A percentile compares a stretch with the other conserved stretches of the same genome.
Evolutionary conservation across 1,140 invertebrate species (phyloP).

Genomic region (Diuraphis noxia): DNA sequence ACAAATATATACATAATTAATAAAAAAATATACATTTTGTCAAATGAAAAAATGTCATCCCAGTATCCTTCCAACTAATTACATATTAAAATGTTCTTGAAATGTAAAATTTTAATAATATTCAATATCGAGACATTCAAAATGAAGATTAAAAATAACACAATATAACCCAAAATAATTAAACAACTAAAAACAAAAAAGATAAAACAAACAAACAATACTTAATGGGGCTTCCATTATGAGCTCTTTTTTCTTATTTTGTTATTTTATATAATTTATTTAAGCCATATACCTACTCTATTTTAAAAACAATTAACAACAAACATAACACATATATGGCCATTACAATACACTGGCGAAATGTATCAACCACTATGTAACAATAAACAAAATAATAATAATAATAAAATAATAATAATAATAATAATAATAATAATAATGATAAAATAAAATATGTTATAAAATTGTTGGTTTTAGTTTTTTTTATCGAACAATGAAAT

Average conservation of each 20-base stretch:
- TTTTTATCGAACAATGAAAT: slow-evolving; percentile 10
- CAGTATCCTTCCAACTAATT: slow-evolving; percentile 53
- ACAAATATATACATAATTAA: slow-evolving; percentile 50
- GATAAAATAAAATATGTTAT: neutral
- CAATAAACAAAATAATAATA: slow-evolving; percentile 50
- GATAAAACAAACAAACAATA: slow-evolving; percentile 50
- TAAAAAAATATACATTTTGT: slow-evolving; percentile 53
- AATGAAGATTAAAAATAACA: slow-evolving; percentile 42
- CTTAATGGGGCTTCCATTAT: slow-evolving; percentile 30
- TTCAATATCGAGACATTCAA: slow-evolving; percentile 30
- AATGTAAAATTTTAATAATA: slow-evolving; percentile 42
- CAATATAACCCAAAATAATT: slow-evolving; percentile 49
- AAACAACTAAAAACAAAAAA: slow-evolving; percentile 44
- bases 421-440: slow-evolving; percentile 23
- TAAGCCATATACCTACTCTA: slow-evolving; percentile 48
- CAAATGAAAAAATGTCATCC: slow-evolving; percentile 49
- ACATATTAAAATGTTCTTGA: slow-evolving; percentile 42
- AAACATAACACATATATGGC: slow-evolving; percentile 54
- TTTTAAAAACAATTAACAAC: slow-evolving; percentile 51
- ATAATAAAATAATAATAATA: slow-evolving; percentile 40
- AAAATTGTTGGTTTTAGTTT: neutral
- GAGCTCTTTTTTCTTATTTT: slow-evolving; percentile 46
- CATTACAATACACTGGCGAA: slow-evolving; percentile 42
- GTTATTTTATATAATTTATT: neutral
- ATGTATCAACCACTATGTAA: slow-evolving; percentile 51